Evolutionary conservation across 1,140 invertebrate species (phyloP), one percentile per base, ranked within the genome.

Genomic region (Pseudomyrmex pallidus): DNA sequence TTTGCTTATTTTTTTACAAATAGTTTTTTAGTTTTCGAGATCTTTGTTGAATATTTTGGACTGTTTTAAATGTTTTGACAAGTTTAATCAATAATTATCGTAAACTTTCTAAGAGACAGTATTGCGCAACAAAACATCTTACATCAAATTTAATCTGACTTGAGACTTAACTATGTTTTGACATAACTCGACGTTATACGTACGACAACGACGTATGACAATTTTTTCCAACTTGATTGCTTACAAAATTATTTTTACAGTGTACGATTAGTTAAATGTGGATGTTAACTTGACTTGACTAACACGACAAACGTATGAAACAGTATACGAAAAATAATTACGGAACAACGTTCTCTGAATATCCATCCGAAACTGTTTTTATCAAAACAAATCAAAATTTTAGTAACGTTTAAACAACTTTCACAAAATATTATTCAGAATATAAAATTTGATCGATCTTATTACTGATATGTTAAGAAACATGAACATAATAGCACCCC

Each of bases 281-380:
- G 4, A 67, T 9, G 63, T 44, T 12, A 17, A 77, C 48, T 77
- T 77, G 25, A 78, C 35, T 67, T 2, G 35, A 68, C 64, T 77
- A 8, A 67, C 56, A 66, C 10, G 63, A 44, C n/a, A 64, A 44
- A 35, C 35, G 35, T 7, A 7, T 35, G 35, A 35, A 35, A 35
- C 35, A 35, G 35, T 35, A 35, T 7, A 35, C 35, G 35, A 35
- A 35, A 35, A 35, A 7, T 35, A 35, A 35, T 35, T 35, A 35
- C 35, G 35, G 7, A 35, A 35, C 35, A 35, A 35, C 35, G 35
- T 35, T 35, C 35, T 35, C 35, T 35, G 35, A 35, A 35, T 0
- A 35, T 52, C 3, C 50, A 52, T 52, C 13, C 2, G 10, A 52
- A 10, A 52, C 9, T 52, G 50, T 50, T 12, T 35, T 35, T 35